phyloP scores from a whole-genome alignment of 2,888 invertebrate species.

The Aphodius granarius region DNA sequence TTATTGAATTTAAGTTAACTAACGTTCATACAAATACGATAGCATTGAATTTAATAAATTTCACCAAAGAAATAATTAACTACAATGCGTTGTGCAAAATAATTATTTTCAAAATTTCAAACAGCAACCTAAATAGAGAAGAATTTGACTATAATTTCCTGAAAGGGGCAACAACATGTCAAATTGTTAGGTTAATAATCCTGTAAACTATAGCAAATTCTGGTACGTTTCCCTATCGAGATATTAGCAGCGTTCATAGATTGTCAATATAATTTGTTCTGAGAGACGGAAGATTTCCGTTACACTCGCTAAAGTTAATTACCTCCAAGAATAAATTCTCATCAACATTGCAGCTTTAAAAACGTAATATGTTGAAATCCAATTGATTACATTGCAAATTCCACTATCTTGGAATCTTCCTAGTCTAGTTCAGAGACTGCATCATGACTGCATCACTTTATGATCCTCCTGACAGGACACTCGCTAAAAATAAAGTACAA shows the following conservation, averaged over 20 bases:
- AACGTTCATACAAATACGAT: too few relatives aligned
- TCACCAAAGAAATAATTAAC: too few relatives aligned
- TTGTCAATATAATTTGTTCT: not conserved
- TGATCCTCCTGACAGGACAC: not conserved
- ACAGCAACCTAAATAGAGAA: slow-evolving; percentile 1
- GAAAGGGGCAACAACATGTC: too few relatives aligned
- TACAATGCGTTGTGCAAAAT: too few relatives aligned
- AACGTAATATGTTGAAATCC: not conserved
- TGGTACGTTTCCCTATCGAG: not conserved
- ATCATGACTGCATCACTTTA: not conserved
- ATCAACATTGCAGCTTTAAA: not conserved
- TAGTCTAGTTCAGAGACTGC: not conserved
- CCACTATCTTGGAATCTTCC: not conserved
- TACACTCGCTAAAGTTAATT: not conserved
- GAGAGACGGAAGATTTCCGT: not conserved
- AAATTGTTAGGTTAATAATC: too few relatives aligned
- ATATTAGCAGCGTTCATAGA: not conserved
- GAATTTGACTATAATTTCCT: not conserved
- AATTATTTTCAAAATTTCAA: too few relatives aligned
- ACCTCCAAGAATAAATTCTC: not conserved
- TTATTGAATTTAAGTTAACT: too few relatives aligned
- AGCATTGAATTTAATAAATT: too few relatives aligned
- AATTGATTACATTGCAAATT: not conserved
- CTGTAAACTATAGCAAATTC: too few relatives aligned
- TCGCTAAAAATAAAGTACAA: not conserved